Evolutionary conservation across 2,888 invertebrate genomes (phyloP).

Genomic region (Tiliacea aurago): DNA sequence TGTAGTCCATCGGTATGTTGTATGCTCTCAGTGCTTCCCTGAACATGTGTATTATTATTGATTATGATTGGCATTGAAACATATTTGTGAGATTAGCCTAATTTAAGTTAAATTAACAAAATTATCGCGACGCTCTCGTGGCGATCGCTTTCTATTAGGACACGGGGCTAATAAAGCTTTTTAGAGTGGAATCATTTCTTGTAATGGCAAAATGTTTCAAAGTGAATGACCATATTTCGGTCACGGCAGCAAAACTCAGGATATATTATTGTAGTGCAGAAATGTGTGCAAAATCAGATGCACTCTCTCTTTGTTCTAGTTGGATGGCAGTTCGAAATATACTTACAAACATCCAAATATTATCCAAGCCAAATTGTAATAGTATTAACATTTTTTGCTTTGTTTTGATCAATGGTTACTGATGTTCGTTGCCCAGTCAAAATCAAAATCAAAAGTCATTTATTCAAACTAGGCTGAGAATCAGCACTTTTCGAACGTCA

Average conservation of each 20-base stretch:
- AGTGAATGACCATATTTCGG: background rate
- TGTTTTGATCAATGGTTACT: background rate
- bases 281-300: background rate
- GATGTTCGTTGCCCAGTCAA: background rate
- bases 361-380: background rate
- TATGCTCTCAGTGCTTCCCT: constrained; percentile 97
- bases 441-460: no score
- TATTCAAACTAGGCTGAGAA: no score
- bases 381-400: background rate
- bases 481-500: no score
- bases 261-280: background rate
- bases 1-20: constrained; percentile 98
- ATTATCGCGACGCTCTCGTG: no score
- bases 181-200: background rate
- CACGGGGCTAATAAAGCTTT: no score
- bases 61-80: background rate
- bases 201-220: background rate
- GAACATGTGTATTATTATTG: constrained; percentile 39
- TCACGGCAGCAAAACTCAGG: background rate
- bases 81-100: background rate
- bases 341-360: background rate
- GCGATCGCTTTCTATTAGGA: no score
- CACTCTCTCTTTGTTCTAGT: background rate
- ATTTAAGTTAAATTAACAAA: background rate
- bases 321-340: background rate